Evolutionary conservation across 1,140 invertebrate genomes (phyloP), one percentile per base, ranked within the genome.

Genomic region (Fopius arisanus): DNA sequence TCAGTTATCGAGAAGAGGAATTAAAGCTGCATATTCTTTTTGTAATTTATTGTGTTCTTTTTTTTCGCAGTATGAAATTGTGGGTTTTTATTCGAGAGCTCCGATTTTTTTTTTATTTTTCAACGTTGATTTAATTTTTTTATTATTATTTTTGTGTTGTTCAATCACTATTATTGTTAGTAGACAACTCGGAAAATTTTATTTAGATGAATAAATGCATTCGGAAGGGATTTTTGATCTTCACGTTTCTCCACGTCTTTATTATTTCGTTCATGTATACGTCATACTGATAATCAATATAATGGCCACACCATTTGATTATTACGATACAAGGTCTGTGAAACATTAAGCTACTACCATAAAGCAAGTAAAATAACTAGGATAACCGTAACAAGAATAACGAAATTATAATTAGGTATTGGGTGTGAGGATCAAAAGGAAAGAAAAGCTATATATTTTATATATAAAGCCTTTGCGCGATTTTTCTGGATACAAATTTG

Each of bases 401-500:
- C 16, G 23, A 43, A 43, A 68, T 68, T 48, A 48, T 26, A 41
- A 74, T 37, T 63, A 48, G 43, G 33, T 68, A 62, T 7, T 51
- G 23, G 16, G 65, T 70, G 19, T n/a, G 48, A 54, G 51, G 59
- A 14, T 48, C 43, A 41, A 71, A 59, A 54, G 29, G 48, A 66
- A 72, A 28, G 21, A 72, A 29, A 59, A 75, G 14, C 59, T 23
- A 41, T 72, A 75, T 70, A 75, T 75, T 75, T 71, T 75, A 71
- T 75, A 75, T 71, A 67, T 72, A 67, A 75, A 75, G 69, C 65
- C 54, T 72, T 72, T 72, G 37, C 70, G 63, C 54, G 41, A 66
- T 51, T 66, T 71, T 72, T 66, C 28, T 48, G 43, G 59, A 72
- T 65, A 41, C 31, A 72, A 72, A 72, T 65, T 72, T 72, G 70